Conservation (phyloP, 2,113 vertebrate species). For the Myrmophylax atrothorax region DNA sequence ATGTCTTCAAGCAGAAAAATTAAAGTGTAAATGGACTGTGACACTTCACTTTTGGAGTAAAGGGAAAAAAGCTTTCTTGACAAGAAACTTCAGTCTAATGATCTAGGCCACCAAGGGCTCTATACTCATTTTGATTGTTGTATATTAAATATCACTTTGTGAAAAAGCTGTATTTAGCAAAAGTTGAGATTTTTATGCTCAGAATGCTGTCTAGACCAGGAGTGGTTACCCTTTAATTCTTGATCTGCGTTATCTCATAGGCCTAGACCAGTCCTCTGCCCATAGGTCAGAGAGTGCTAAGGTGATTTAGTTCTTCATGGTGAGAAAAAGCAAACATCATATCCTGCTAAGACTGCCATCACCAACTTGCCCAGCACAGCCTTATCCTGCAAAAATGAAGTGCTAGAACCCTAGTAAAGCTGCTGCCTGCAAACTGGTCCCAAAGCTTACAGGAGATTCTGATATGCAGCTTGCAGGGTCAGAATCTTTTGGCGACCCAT, state of each 20-base stretch:
- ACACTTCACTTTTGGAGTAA: neutral
- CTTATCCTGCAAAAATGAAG: neutral
- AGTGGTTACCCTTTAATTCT: neutral
- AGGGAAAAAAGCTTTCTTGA: neutral
- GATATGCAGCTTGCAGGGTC: neutral
- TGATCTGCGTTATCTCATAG: neutral
- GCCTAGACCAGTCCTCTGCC: neutral
- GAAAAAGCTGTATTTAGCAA: neutral
- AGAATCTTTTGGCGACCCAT: neutral
- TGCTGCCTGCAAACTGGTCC: neutral
- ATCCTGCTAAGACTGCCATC: neutral
- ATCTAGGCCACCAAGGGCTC: neutral
- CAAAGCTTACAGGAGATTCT: neutral
- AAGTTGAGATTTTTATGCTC: neutral
- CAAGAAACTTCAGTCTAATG: neutral
- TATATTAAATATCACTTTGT: neutral
- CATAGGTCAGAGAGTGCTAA: neutral
- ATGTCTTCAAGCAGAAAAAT: neutral
- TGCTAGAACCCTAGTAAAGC: neutral
- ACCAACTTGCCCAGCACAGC: neutral
- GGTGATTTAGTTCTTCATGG: neutral
- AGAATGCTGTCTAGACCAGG: neutral
- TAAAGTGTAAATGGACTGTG: neutral
- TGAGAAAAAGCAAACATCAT: neutral
- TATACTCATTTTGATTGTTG: neutral